Evolutionary conservation across 2,888 invertebrate genomes (phyloP), one percentile per base, ranked within the genome.

Genomic region (Cactoblastis cactorum): DNA sequence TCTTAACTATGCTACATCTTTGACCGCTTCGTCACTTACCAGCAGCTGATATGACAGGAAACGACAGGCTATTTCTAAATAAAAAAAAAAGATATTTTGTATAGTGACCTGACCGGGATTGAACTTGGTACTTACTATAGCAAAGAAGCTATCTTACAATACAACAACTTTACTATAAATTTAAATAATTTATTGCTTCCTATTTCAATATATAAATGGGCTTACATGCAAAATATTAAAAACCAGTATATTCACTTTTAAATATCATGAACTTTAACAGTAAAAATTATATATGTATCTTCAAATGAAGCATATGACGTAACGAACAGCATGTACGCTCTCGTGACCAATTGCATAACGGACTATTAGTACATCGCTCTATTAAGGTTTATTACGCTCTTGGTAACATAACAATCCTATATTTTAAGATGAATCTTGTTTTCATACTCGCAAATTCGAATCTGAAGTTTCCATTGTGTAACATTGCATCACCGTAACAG

Each of bases 361-460:
- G n/a, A 28, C 43, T 32, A 43, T 28, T 28, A 37, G 34, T 48
- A 47, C 33, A 46, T 33, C 18, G 17, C 22, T 17, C 18, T 48
- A 46, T 28, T 43, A 49, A 46, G 35, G 33, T 50, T 51, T 18
- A 45, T 56, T 51, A 52, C 50, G n/a, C 34, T 35, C 32, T 41
- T 39, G 28, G 28, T 1, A 11, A 28, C 15, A 43, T 28, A 43
- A 43, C 28, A 43, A 43, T 43, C 28, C 28, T 28, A 17, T 43
- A 28, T 43, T 43, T 43, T 32, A 28, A 43, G 43, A 43, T 43
- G 12, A 43, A 28, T 28, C 28, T 43, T 17, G 28, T 43, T 43
- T 28, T 28, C 28, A 11, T 32, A n/a, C 32, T 43, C 28, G 28
- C 28, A 43, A 11, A 8, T 41, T 22, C 41, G 41, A 41, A 41